phyloP scores from a whole-genome alignment of 2,888 invertebrate species.

The Eueremaeus valkanovi region DNA sequence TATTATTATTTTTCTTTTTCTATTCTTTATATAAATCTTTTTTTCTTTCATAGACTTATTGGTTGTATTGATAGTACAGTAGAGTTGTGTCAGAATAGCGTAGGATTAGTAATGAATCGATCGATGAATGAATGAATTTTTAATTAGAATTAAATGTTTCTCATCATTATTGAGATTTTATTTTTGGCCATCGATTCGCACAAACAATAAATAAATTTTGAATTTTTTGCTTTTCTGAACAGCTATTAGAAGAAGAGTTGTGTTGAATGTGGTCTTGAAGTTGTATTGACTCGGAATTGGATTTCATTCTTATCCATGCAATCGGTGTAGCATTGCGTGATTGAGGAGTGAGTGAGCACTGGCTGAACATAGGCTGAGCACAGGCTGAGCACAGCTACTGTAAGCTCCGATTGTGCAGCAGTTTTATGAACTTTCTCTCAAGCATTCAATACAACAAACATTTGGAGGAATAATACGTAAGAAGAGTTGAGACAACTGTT shows the following conservation, averaged over 20 bases:
- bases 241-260: background rate
- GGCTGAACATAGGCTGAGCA: background rate
- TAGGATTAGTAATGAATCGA: conserved; percentile 16
- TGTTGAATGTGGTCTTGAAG: background rate
- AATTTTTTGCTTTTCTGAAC: background rate
- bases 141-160: background rate
- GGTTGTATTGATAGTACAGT: background rate
- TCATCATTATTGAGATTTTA: background rate
- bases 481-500: background rate
- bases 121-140: background rate
- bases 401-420: background rate
- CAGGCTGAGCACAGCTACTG: background rate
- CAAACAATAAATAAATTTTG: background rate
- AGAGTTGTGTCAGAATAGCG: background rate
- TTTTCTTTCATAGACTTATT: conserved; percentile 3
- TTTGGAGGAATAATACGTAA: background rate
- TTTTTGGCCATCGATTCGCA: background rate
- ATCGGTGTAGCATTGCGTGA: conserved; percentile 6
- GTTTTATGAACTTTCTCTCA: conserved; percentile 33
- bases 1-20: too few species aligned
- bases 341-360: background rate
- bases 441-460: conserved; percentile 23
- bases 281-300: conserved; percentile 3
- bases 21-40: too few species aligned
- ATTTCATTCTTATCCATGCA: conserved; percentile 13